phyloP scores from a whole-genome alignment of 2,888 invertebrate genomes.

The Leptarthrus brevirostris region DNA sequence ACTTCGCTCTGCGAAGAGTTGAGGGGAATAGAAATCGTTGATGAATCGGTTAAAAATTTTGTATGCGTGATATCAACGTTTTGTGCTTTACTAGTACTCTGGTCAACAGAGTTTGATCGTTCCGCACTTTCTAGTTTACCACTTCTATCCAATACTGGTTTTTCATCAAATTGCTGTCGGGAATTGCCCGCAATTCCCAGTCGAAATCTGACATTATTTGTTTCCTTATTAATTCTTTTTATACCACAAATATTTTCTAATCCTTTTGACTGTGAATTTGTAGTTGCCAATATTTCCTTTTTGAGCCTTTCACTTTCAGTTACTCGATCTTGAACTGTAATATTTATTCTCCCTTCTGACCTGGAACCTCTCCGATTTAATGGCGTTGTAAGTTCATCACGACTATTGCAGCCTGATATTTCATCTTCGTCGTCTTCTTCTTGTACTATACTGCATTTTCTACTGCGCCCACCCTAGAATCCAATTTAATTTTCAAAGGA shows the following conservation, averaged over 20 bases:
- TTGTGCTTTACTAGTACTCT: conserved; percentile 8
- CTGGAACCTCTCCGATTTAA: conserved; percentile 79
- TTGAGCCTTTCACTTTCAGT: conserved; percentile 72
- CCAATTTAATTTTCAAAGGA: conserved; percentile 31
- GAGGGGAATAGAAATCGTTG: conserved; percentile 70
- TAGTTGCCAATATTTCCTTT: conserved; percentile 67
- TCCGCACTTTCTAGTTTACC: conserved; percentile 10
- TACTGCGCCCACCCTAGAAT: conserved; percentile 71
- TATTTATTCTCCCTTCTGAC: conserved; percentile 82
- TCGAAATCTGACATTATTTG: conserved; percentile 53
- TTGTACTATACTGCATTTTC: conserved; percentile 92
- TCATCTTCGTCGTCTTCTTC: conserved; percentile 91
- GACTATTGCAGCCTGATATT: conserved; percentile 66
- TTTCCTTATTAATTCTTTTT: conserved; percentile 53
- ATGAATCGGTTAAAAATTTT: conserved; percentile 68
- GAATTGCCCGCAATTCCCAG: conserved; percentile 52
- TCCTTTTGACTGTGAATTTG: conserved; percentile 49
- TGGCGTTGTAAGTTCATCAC: conserved; percentile 70
- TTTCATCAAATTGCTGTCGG: not conserved
- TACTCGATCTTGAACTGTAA: conserved; percentile 74
- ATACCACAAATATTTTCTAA: conserved; percentile 53
- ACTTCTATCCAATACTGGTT: not conserved
- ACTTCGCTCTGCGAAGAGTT: conserved; percentile 59
- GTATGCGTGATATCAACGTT: conserved; percentile 51
- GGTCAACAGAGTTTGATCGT: conserved; percentile 54